Conservation (phyloP, 1,140 invertebrate genomes). For the Nilaparvata lugens region DNA sequence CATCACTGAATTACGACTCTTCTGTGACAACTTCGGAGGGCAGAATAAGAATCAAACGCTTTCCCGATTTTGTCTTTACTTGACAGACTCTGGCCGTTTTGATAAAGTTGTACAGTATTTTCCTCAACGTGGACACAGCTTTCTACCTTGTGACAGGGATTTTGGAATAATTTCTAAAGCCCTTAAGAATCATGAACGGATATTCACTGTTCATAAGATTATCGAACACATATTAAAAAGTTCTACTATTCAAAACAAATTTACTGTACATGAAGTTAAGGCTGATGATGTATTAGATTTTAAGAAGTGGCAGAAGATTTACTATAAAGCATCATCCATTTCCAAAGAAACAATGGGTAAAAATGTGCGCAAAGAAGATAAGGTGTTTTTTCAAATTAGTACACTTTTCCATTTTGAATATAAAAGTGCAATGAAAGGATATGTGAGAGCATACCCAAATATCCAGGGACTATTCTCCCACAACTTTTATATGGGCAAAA, state of each 20-base stretch:
- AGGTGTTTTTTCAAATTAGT: too few relatives aligned
- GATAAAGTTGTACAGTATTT: conserved; percentile 23
- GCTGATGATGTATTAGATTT: conserved; percentile 1
- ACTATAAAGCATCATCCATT: background rate
- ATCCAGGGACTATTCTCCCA: too few relatives aligned
- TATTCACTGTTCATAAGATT: background rate
- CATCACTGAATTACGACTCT: conserved; percentile 2
- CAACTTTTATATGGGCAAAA: too few relatives aligned
- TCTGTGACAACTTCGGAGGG: conserved; percentile 16
- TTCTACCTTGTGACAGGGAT: too few relatives aligned
- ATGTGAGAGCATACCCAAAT: too few relatives aligned
- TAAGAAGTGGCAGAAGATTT: background rate
- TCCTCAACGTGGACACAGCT: conserved; percentile 26
- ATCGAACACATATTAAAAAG: background rate
- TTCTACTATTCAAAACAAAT: background rate
- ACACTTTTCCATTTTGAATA: too few relatives aligned
- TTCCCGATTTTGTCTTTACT: conserved; percentile 11
- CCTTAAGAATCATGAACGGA: background rate
- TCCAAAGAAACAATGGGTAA: conserved; percentile 1
- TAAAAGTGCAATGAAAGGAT: too few relatives aligned
- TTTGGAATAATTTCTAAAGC: too few relatives aligned
- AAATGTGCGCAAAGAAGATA: too few relatives aligned
- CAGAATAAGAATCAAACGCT: conserved; percentile 22
- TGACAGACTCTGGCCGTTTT: conserved; percentile 15
- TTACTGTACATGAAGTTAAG: background rate